Conservation (phyloP, 1,140 invertebrate genomes). For the Papilio glaucus region DNA sequence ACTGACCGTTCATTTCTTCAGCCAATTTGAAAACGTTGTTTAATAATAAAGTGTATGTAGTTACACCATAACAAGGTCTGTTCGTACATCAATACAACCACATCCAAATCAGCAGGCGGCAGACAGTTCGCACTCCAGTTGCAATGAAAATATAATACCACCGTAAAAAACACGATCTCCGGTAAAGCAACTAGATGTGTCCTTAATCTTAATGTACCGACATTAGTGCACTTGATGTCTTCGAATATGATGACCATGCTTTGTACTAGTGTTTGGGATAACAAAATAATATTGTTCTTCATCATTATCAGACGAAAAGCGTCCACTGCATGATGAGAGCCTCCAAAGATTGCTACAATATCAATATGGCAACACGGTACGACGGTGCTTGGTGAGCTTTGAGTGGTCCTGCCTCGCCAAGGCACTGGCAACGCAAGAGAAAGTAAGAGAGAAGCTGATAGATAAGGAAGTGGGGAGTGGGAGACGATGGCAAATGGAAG, state of each 20-base stretch:
- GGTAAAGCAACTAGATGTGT: conserved; percentile 70
- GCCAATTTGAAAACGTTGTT: no score
- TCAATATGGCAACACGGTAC: no score
- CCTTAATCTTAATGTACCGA: conserved; percentile 76
- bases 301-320: not conserved
- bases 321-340: no score
- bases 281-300: not conserved
- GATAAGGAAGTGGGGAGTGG: no score
- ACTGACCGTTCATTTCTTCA: no score
- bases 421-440: no score
- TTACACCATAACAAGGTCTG: not conserved
- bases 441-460: no score
- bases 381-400: no score
- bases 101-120: conserved; percentile 41
- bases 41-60: not conserved
- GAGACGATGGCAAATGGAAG: no score
- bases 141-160: conserved; percentile 73
- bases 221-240: conserved; percentile 66
- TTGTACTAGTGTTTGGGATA: not conserved
- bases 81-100: conserved; percentile 38
- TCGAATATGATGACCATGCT: conserved; percentile 51
- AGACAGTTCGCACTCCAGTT: conserved; percentile 42
- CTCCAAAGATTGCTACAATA: no score
- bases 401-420: no score
- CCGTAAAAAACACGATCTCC: conserved; percentile 74